Percentiles rank a stretch among this genome's conserved stretches.
Evolutionary conservation across 2,797 vertebrate genomes (phyloP).

Genomic region (Leucoraja ocellata): DNA sequence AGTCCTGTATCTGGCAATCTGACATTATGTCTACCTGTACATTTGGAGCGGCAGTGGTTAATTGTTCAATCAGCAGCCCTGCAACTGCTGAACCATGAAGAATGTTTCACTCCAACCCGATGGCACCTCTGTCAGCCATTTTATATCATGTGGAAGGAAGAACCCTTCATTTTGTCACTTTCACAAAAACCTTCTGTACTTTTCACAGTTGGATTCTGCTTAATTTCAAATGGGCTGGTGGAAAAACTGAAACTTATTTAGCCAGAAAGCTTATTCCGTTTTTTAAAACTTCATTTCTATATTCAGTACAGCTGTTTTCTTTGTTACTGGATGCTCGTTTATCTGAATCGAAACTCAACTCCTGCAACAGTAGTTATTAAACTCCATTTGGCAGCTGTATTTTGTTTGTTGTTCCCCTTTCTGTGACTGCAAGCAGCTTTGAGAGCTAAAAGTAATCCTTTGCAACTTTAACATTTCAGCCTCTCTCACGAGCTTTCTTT

Average conservation of each 20-base stretch:
- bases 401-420: conserved; percentile 48
- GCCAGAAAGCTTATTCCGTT: neutral
- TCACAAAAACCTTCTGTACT: neutral
- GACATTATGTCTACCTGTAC: neutral
- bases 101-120: too few species aligned
- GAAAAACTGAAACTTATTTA: neutral
- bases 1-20: neutral
- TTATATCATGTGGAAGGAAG: neutral
- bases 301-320: neutral
- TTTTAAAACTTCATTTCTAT: neutral
- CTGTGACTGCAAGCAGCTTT: conserved; percentile 42
- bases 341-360: neutral
- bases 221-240: conserved; percentile 3
- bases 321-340: neutral
- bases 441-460: conserved; percentile 47
- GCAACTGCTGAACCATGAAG: neutral
- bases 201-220: neutral
- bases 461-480: conserved; percentile 45
- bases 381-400: neutral
- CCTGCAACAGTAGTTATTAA: neutral
- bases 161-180: neutral
- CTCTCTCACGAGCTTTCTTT: neutral
- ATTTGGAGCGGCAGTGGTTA: neutral
- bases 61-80: neutral
- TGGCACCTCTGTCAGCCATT: neutral